These are phyloP conservation scores for Shargacucullia verbasci DNA, from an alignment of 2,888 invertebrate species.

Conservation along the genomic window DNA sequence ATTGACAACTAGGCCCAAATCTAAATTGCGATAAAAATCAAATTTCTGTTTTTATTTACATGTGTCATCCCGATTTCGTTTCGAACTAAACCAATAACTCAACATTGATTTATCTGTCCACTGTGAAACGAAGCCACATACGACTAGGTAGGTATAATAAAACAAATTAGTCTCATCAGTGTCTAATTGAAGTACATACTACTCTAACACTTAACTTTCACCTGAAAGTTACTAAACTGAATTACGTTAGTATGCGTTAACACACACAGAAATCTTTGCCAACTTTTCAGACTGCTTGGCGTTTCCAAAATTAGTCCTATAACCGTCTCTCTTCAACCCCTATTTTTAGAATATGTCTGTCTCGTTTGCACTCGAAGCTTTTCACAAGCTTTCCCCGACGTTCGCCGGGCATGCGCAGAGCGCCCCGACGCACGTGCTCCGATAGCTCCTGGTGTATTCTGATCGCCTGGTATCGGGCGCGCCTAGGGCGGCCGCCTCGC, in stretches of 20 bases:
- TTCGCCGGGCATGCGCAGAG: slow-evolving; percentile 79
- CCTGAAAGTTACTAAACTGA: slow-evolving; percentile 54
- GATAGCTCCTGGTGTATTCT: slow-evolving; percentile 70
- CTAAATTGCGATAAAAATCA: no score
- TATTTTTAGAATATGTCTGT: slow-evolving; percentile 73
- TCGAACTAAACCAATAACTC: slow-evolving; percentile 15
- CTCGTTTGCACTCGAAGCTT: slow-evolving; percentile 74
- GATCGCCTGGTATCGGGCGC: slow-evolving; percentile 86
- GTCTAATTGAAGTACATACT: slow-evolving; percentile 28
- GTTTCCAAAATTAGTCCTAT: slow-evolving; percentile 81
- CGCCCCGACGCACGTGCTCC: slow-evolving; percentile 80
- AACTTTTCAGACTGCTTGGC: slow-evolving; percentile 87
- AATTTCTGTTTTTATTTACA: no score
- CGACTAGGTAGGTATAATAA: neutral
- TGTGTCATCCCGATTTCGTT: neutral
- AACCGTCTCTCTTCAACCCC: slow-evolving; percentile 73
- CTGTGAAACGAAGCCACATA: no score
- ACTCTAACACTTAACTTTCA: slow-evolving; percentile 45
- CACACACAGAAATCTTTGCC: slow-evolving; percentile 50
- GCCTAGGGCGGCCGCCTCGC: slow-evolving; percentile 87
- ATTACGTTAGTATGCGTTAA: slow-evolving; percentile 59
- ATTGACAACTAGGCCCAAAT: no score
- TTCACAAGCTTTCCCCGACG: slow-evolving; percentile 77
- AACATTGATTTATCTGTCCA: no score
- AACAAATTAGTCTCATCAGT: slow-evolving; percentile 25